Conservation (phyloP, 2,113 vertebrate genomes). For the Symphodus melops region DNA sequence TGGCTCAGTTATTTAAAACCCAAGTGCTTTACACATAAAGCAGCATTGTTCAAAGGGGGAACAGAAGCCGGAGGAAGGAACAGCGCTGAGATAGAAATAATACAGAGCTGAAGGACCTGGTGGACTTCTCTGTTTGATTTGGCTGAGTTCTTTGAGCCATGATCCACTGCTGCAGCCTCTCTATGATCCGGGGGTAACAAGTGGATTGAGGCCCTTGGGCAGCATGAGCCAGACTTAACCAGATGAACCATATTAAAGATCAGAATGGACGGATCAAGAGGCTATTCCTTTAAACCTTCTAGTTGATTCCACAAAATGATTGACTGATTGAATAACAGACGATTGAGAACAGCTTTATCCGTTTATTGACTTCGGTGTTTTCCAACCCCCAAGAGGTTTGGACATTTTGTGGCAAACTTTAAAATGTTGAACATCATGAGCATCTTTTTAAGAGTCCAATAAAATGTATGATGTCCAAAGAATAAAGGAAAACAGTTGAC, state of each 20-base stretch:
- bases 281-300: conserved; percentile 3
- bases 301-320: not conserved
- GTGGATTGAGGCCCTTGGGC: conserved; percentile 24
- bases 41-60: conserved; percentile 44
- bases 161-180: conserved; percentile 8
- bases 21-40: conserved; percentile 52
- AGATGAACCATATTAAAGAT: conserved; percentile 39
- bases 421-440: no score
- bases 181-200: conserved; percentile 43
- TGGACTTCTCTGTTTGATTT: conserved; percentile 63
- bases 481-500: no score
- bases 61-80: conserved; percentile 37
- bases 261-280: conserved; percentile 47
- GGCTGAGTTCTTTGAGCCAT: conserved; percentile 41
- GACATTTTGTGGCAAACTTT: no score
- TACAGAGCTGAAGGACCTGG: conserved; percentile 21
- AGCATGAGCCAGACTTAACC: conserved; percentile 22
- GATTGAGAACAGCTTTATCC: no score
- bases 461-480: no score
- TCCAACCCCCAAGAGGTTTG: not conserved
- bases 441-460: no score
- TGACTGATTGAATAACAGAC: no score
- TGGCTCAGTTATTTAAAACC: conserved; percentile 48
- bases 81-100: conserved; percentile 48
- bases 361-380: no score